Conservation (phyloP, 2,113 vertebrate genomes). For the Epinephelus fuscoguttatus region DNA sequence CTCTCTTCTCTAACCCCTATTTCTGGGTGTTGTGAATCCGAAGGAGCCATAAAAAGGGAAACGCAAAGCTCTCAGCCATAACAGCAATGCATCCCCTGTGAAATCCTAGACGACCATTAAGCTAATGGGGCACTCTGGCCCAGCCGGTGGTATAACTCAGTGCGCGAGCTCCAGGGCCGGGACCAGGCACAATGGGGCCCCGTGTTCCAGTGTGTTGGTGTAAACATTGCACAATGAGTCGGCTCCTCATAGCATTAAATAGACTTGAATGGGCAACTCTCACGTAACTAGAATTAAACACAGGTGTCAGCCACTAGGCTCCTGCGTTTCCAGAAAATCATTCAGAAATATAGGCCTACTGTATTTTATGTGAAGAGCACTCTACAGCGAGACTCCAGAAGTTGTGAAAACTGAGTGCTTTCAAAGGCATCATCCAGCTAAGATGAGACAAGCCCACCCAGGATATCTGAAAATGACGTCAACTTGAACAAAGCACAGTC, state of each 20-base stretch:
- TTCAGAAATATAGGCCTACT: constrained; percentile 29
- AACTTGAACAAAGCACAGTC: neutral
- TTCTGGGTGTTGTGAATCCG: constrained; percentile 82
- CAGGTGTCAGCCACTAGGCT: constrained; percentile 68
- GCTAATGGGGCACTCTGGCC: constrained; percentile 85
- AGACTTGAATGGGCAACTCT: constrained; percentile 71
- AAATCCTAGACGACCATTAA: constrained; percentile 87
- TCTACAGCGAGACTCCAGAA: neutral
- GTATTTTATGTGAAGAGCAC: neutral
- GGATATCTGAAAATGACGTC: neutral
- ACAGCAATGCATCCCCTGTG: constrained; percentile 83
- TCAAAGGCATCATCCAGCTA: neutral
- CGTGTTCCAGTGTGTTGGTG: constrained; percentile 75
- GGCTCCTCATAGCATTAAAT: constrained; percentile 76
- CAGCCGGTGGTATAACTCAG: constrained; percentile 76
- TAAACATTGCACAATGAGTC: constrained; percentile 81
- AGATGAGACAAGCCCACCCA: constrained; percentile 13
- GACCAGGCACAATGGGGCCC: constrained; percentile 61
- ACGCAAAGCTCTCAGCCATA: constrained; percentile 84
- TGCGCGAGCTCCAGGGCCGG: constrained; percentile 57
- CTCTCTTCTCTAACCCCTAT: constrained; percentile 61
- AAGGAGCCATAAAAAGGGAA: constrained; percentile 85
- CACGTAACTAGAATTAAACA: constrained; percentile 75
- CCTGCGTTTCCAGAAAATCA: constrained; percentile 23
- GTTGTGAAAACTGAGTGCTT: neutral